Percentiles rank a stretch among this genome's conserved stretches.
Conservation (phyloP, 2,113 vertebrate species). For the Limnothrissa miodon region DNA sequence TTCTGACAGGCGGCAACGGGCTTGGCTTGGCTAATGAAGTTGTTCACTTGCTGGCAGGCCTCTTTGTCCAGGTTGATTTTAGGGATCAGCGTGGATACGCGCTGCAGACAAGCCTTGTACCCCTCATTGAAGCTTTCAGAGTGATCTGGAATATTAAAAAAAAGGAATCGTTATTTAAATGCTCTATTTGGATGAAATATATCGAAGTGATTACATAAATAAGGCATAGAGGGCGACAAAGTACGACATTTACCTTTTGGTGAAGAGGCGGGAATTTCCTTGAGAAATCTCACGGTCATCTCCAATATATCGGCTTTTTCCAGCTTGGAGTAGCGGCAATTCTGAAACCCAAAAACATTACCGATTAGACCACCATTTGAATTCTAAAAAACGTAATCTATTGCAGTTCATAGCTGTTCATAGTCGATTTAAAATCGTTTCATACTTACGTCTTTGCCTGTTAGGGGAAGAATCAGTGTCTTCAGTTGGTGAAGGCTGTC, state of each 20-base stretch:
- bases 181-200: slow-evolving; percentile 33
- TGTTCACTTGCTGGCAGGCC: slow-evolving; percentile 53
- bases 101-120: slow-evolving; percentile 66
- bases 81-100: slow-evolving; percentile 57
- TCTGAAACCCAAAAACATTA: slow-evolving; percentile 52
- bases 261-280: slow-evolving; percentile 66
- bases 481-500: slow-evolving; percentile 81
- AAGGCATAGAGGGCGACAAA: not conserved
- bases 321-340: slow-evolving; percentile 80
- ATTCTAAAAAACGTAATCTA: not conserved
- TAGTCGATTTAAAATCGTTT: not conserved
- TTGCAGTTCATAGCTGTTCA: not conserved
- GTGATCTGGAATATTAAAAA: slow-evolving; percentile 43
- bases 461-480: slow-evolving; percentile 80
- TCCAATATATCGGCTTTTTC: slow-evolving; percentile 91
- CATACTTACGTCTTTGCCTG: slow-evolving; percentile 78
- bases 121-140: slow-evolving; percentile 65
- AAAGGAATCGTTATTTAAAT: not conserved
- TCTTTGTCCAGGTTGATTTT: slow-evolving; percentile 55
- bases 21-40: slow-evolving; percentile 55
- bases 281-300: slow-evolving; percentile 88
- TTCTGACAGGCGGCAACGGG: slow-evolving; percentile 35
- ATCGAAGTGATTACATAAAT: not conserved
- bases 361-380: slow-evolving; percentile 14
- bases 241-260: slow-evolving; percentile 66